Percentiles rank a stretch among this genome's conserved stretches.
Evolutionary conservation across 2,797 vertebrate genomes (phyloP).

Genomic region (Sebastes umbrosus): DNA sequence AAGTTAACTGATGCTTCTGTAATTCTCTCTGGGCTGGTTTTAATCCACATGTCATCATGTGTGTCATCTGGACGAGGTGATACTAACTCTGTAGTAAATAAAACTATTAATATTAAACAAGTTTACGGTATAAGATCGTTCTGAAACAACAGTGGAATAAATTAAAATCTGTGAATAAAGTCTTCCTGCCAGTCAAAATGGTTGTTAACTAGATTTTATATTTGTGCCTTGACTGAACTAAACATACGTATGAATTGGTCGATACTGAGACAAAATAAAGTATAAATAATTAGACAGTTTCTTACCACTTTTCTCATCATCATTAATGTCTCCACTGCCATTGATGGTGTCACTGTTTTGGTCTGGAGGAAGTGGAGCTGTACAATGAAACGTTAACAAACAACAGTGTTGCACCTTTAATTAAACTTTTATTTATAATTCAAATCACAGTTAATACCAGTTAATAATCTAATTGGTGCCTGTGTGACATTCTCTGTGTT

Average conservation of each 20-base stretch:
- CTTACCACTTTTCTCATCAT: neutral
- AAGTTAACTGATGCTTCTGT: neutral
- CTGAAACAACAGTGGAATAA: neutral
- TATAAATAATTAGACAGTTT: neutral
- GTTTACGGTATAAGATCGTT: neutral
- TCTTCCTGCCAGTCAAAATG: neutral
- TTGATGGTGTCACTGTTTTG: neutral
- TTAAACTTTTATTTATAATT: neutral
- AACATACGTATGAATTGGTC: neutral
- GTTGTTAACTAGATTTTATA: neutral
- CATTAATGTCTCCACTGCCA: neutral
- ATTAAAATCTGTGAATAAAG: neutral
- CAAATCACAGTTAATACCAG: constrained; percentile 14
- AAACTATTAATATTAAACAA: neutral
- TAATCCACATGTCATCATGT: neutral
- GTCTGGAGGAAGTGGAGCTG: neutral
- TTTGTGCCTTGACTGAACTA: neutral
- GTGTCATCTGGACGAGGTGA: constrained; percentile 19
- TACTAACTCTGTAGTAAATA: constrained; percentile 10
- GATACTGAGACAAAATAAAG: neutral
- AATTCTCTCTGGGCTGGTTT: neutral
- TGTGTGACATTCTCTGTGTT: constrained; percentile 27
- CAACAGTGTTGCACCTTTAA: neutral
- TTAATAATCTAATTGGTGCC: neutral
- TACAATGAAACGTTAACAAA: neutral